These are phyloP conservation scores for Anarsia innoxiella DNA, from an alignment of 2,888 invertebrate species.

Conservation along the genomic window DNA sequence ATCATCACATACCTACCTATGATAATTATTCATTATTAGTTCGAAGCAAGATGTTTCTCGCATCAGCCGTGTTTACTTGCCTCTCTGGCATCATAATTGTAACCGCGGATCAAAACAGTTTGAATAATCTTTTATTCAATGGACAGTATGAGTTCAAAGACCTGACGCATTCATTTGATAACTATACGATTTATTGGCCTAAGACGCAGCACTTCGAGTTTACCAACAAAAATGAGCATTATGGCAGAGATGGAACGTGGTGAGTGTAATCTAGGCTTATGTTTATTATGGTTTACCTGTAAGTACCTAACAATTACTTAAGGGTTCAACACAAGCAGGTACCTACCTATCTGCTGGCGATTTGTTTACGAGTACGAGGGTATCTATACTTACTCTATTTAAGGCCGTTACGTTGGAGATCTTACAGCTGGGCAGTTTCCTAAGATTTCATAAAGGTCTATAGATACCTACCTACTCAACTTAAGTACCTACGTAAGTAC, in stretches of 20 bases:
- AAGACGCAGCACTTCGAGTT: conserved; percentile 14
- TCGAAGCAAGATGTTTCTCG: conserved; percentile 26
- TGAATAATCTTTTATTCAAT: conserved; percentile 19
- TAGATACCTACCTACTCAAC: not conserved
- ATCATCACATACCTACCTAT: too few species aligned
- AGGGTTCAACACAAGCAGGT: too few species aligned
- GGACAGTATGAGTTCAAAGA: conserved; percentile 17
- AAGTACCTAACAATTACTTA: too few species aligned
- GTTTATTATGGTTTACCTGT: too few species aligned
- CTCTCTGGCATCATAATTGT: conserved; percentile 14
- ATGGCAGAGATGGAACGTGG: conserved; percentile 15
- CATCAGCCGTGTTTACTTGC: conserved; percentile 18
- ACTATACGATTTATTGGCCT: conserved; percentile 18
- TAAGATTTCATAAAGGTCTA: not conserved
- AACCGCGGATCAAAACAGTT: conserved; percentile 19
- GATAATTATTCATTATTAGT: too few species aligned
- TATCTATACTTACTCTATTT: too few species aligned
- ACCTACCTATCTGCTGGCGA: too few species aligned
- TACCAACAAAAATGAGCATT: conserved; percentile 16
- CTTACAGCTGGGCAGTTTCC: not conserved
- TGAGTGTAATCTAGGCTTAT: conserved; percentile 10
- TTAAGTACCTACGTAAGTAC: not conserved
- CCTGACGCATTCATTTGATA: conserved; percentile 17
- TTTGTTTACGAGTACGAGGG: too few species aligned
- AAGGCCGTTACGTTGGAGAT: too few species aligned